Evolutionary conservation across 2,797 vertebrate species (phyloP), one percentile per base, ranked within the genome.

Genomic region (Phataginus tetradactyla): DNA sequence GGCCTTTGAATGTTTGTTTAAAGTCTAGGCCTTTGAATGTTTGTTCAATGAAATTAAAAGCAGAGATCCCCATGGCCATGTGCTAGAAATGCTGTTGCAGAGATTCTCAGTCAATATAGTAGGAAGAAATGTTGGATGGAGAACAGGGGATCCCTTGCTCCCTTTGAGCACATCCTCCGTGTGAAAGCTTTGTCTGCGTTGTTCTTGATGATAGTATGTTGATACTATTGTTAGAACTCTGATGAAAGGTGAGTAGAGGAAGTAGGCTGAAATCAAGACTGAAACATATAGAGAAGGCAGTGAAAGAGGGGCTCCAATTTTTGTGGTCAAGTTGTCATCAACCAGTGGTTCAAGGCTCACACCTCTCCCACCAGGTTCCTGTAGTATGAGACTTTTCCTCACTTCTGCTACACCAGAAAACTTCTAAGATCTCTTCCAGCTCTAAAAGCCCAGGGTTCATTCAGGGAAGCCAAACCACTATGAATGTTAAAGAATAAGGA

Each of bases 241-340:
- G 81, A 64, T 57, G 3, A 49, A 94, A 75, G 61, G 53, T 37
- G 1, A 80, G 6, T 25, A 87, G 20, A 87, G 23, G 12, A 84
- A 90, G 29, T 45, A 94, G 9, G 66, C n/a, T 59, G 45, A 92
- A 96, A 53, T 32, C 2, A 91, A 91, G 64, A 93, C 53, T 39
- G 39, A 71, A 63, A n/a, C 14, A 53, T 13, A 66, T 0, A 71
- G 25, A 77, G 59, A 86, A 84, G 66, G 4, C 27, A 85, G 45
- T 53, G 21, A 66, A 80, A 77, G 10, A 55, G 18, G 57, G 2
- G 59, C 17, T 53, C 10, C 6, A 37, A 10, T 64, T 91, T 84
- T 78, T 79, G 15, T 87, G 51, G 15, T 77, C 66, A 15, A 14
- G 27, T 87, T 84, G 3, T 92, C 29, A 61, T 85, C 25, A 87